Evolutionary conservation across 2,797 vertebrate genomes (phyloP).

Genomic region (Sandelia bainsii): DNA sequence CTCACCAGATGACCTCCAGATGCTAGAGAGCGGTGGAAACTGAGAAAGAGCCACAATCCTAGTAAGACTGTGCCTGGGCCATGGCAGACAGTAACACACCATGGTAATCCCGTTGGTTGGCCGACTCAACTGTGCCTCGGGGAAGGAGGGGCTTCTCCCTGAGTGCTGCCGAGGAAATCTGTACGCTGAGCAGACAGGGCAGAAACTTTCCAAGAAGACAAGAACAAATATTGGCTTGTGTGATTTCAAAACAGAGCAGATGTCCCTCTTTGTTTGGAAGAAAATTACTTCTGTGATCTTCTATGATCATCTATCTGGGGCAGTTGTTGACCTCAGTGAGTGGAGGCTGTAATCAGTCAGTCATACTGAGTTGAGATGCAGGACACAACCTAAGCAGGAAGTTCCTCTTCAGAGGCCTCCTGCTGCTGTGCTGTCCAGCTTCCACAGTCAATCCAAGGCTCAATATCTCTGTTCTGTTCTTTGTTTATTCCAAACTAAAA

Average conservation of each 20-base stretch:
- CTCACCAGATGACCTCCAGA: constrained; percentile 68
- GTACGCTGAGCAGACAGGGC: constrained; percentile 55
- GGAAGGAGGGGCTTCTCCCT: constrained; percentile 63
- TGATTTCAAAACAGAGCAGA: constrained; percentile 64
- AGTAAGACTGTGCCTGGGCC: constrained; percentile 69
- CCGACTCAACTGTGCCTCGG: constrained; percentile 64
- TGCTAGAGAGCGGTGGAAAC: constrained; percentile 67
- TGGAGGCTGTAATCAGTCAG: constrained; percentile 44
- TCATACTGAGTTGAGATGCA: constrained; percentile 82
- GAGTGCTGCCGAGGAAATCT: constrained; percentile 71
- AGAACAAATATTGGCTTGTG: constrained; percentile 71
- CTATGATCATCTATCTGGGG: constrained; percentile 56
- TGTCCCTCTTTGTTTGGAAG: constrained; percentile 56
- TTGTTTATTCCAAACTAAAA: constrained; percentile 65
- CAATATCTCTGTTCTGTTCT: constrained; percentile 64
- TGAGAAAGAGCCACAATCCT: constrained; percentile 62
- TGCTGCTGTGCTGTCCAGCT: constrained; percentile 68
- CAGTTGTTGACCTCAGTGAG: constrained; percentile 52
- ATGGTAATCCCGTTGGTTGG: constrained; percentile 81
- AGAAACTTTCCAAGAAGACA: constrained; percentile 71
- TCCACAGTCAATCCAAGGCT: constrained; percentile 66
- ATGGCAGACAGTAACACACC: constrained; percentile 75
- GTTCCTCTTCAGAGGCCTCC: constrained; percentile 78
- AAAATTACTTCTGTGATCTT: constrained; percentile 54
- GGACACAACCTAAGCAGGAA: constrained; percentile 80